Percentiles rank a stretch among this genome's conserved stretches.
phyloP scores from a whole-genome alignment of 2,113 vertebrate species.

The Romanogobio albipinnatus region DNA sequence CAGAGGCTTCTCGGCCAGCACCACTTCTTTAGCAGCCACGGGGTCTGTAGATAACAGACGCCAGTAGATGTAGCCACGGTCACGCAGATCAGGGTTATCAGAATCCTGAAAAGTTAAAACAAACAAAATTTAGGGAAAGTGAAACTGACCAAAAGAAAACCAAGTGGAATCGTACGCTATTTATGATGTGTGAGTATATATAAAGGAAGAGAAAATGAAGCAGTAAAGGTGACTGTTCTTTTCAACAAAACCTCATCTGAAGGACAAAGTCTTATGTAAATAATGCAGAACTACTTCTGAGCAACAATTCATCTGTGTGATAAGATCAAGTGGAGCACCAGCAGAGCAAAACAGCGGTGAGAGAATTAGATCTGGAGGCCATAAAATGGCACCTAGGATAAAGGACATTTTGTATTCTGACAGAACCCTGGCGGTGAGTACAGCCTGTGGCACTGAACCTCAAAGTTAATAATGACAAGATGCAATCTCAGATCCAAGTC shows the following conservation, averaged over 20 bases:
- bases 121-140: neutral
- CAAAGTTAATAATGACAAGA: slow-evolving; percentile 45
- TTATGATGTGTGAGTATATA: neutral
- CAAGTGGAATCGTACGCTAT: neutral
- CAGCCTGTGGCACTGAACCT: slow-evolving; percentile 3
- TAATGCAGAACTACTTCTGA: slow-evolving; percentile 40
- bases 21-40: slow-evolving; percentile 96
- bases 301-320: slow-evolving; percentile 3
- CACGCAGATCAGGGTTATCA: slow-evolving; percentile 94
- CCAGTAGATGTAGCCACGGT: slow-evolving; percentile 99
- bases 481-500: slow-evolving; percentile 30
- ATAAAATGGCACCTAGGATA: neutral
- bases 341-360: slow-evolving; percentile 15
- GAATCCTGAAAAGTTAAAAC: slow-evolving; percentile 81
- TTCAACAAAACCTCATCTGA: neutral
- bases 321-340: slow-evolving; percentile 20
- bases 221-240: neutral
- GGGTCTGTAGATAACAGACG: slow-evolving; percentile 98
- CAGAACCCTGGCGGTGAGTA: slow-evolving; percentile 9
- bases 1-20: slow-evolving; percentile 95
- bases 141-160: neutral
- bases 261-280: slow-evolving; percentile 29
- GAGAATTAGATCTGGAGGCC: slow-evolving; percentile 21
- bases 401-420: slow-evolving; percentile 39
- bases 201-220: neutral